phyloP scores from a whole-genome alignment of 2,113 vertebrate species.

The Macroglossus sobrinus region DNA sequence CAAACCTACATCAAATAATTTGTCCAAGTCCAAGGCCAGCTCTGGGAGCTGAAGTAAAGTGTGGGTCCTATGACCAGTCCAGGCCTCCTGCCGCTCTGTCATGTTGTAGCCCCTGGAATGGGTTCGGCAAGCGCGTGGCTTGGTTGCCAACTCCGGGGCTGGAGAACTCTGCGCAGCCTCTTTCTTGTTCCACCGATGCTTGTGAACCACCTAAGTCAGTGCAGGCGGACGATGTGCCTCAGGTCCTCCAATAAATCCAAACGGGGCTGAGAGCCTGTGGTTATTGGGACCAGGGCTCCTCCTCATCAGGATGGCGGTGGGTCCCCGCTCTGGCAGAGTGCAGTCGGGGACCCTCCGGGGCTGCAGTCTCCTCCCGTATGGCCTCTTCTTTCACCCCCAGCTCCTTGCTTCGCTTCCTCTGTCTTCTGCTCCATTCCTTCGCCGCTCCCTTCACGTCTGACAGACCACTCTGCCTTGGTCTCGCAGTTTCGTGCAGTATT shows the following conservation, averaged over 20 bases:
- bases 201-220: background rate
- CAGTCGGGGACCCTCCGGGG: background rate
- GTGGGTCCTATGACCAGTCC: too few relatives aligned
- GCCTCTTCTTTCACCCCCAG: background rate
- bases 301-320: accelerated
- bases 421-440: too few relatives aligned
- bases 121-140: too few relatives aligned
- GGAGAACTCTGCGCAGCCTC: background rate
- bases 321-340: background rate
- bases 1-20: background rate
- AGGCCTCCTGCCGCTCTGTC: background rate
- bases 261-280: accelerated
- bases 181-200: background rate
- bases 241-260: background rate
- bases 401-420: background rate
- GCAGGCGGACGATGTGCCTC: background rate
- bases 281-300: background rate
- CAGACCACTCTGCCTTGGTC: background rate
- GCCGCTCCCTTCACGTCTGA: background rate
- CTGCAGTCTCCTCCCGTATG: too few relatives aligned
- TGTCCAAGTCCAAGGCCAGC: background rate
- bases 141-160: background rate
- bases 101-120: background rate
- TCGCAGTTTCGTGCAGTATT: accelerated
- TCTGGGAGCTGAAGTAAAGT: background rate